phyloP scores from a whole-genome alignment of 2,888 invertebrate genomes.

The Teleiodes luculella region DNA sequence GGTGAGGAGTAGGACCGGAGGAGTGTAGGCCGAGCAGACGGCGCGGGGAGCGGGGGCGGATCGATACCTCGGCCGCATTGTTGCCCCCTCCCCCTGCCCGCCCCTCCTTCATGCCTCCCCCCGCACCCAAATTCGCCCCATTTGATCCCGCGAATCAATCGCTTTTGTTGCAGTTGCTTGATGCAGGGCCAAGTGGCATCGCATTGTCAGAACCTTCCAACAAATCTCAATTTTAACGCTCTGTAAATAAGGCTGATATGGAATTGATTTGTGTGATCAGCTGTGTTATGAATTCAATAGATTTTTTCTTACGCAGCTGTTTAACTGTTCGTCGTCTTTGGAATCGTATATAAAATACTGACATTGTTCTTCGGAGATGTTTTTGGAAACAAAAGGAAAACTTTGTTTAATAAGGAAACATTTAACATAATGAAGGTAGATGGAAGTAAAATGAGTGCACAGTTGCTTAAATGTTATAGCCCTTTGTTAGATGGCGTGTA shows the following conservation, averaged over 20 bases:
- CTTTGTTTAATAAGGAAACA: conserved; percentile 7
- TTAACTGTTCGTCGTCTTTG: conserved; percentile 9
- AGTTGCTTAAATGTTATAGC: background rate
- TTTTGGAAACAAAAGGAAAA: conserved; percentile 13
- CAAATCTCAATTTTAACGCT: conserved; percentile 1
- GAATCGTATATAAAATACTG: conserved; percentile 15
- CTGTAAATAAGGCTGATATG: background rate
- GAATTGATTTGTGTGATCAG: conserved; percentile 3
- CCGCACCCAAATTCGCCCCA: conserved; percentile 71
- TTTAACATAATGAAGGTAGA: background rate
- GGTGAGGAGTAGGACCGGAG: conserved; percentile 37
- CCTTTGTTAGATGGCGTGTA: background rate
- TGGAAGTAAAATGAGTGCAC: background rate
- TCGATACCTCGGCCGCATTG: conserved; percentile 76
- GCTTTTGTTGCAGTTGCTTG: conserved; percentile 70
- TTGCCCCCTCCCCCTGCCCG: conserved; percentile 59
- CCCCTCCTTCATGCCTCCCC: conserved; percentile 47
- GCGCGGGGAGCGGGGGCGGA: conserved; percentile 52
- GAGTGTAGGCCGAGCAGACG: conserved; percentile 61
- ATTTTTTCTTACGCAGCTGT: conserved; percentile 17
- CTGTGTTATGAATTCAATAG: conserved; percentile 14
- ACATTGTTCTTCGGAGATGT: conserved; percentile 16
- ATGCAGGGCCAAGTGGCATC: conserved; percentile 36
- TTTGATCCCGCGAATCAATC: conserved; percentile 73
- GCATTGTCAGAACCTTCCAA: background rate